Conservation (phyloP, 2,888 invertebrate species). For the Isotomurus palustris region DNA sequence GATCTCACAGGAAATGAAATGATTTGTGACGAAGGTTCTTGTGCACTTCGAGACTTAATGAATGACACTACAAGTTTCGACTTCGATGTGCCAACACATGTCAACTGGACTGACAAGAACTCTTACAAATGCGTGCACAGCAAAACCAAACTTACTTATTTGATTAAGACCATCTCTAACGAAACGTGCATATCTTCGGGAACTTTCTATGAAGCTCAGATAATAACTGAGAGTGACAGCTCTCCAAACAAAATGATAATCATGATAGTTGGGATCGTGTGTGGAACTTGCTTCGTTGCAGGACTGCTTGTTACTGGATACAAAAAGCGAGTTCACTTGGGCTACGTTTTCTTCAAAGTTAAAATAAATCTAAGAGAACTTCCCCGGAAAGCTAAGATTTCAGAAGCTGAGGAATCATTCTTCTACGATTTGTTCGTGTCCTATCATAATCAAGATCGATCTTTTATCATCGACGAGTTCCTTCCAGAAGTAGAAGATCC, state of each 20-base stretch:
- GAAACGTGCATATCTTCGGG: slow-evolving; percentile 9
- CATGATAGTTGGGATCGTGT: slow-evolving; percentile 11
- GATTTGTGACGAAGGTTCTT: slow-evolving; percentile 58
- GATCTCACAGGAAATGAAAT: slow-evolving; percentile 58
- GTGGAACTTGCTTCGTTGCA: slow-evolving; percentile 13
- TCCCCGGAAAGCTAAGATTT: slow-evolving; percentile 26
- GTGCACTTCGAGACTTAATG: slow-evolving; percentile 48
- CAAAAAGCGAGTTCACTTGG: slow-evolving; percentile 57
- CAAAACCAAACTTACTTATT: not conserved
- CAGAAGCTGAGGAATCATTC: slow-evolving; percentile 31
- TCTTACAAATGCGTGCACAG: slow-evolving; percentile 33
- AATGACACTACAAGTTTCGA: not conserved
- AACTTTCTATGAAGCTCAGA: not conserved
- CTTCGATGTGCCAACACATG: not conserved
- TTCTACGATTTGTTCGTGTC: slow-evolving; percentile 66
- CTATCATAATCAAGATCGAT: slow-evolving; percentile 61
- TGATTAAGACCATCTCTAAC: slow-evolving; percentile 9
- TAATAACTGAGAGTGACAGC: not conserved
- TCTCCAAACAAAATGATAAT: slow-evolving; percentile 9
- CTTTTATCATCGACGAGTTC: slow-evolving; percentile 62
- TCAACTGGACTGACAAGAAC: slow-evolving; percentile 1
- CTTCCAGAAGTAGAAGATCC: slow-evolving; percentile 60
- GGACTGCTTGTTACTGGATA: slow-evolving; percentile 48
- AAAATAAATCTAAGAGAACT: slow-evolving; percentile 51
- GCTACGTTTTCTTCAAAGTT: slow-evolving; percentile 58